Percentiles rank a stretch among this genome's conserved stretches.
Conservation (phyloP, 1,140 invertebrate genomes). For the Meloidogyne chitwoodi region DNA sequence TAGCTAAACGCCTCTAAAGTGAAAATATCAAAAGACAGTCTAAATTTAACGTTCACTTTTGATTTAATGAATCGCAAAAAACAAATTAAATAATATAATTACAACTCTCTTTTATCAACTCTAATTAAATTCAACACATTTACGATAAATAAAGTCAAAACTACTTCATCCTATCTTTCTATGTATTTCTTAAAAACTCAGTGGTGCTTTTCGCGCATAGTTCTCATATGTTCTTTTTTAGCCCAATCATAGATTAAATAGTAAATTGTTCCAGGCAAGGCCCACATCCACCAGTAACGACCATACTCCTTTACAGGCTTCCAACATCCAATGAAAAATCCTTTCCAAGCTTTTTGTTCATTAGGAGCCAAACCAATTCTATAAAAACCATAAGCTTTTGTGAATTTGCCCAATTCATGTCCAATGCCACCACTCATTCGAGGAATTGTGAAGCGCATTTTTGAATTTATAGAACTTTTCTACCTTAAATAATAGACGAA, state of each 20-base stretch:
- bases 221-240: background rate
- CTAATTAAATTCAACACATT: background rate
- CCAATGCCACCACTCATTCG: background rate
- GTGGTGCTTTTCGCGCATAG: background rate
- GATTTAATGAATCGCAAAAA: too few relatives aligned
- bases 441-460: background rate
- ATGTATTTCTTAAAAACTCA: background rate
- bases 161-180: background rate
- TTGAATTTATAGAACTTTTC: too few relatives aligned
- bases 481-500: too few relatives aligned
- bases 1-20: too few relatives aligned
- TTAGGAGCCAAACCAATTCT: background rate
- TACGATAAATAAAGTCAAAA: background rate
- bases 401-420: background rate
- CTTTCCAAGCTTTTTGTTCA: background rate
- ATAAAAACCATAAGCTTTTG: background rate
- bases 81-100: too few relatives aligned
- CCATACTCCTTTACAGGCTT: background rate
- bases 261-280: background rate
- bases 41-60: too few relatives aligned
- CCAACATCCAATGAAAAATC: background rate
- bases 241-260: background rate
- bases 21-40: too few relatives aligned
- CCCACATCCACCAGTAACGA: conserved; percentile 1
- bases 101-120: background rate